phyloP scores from a whole-genome alignment of 2,797 vertebrate species.

The Phataginus tricuspis region DNA sequence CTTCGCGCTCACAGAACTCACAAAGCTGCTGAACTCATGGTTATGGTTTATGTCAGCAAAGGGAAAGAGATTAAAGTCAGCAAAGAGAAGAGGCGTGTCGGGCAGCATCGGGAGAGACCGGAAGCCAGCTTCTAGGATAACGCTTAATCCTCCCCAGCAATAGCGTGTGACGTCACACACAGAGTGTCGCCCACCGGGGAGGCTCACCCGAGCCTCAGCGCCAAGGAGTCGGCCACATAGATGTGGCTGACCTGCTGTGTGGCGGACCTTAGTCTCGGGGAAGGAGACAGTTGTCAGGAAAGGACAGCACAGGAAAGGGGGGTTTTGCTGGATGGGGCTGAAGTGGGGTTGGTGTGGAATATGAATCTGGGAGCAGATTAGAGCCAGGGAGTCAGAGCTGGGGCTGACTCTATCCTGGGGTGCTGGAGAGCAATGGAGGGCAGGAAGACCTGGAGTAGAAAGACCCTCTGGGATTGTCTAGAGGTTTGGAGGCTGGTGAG shows the following conservation, averaged over 20 bases:
- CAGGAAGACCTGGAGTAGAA: neutral
- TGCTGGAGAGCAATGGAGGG: neutral
- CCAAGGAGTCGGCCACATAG: neutral
- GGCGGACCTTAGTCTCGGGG: neutral
- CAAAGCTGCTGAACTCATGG: neutral
- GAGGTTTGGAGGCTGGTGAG: neutral
- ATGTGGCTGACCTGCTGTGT: neutral
- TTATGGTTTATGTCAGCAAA: fast-evolving
- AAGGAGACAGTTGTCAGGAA: neutral
- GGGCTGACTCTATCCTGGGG: too few relatives aligned
- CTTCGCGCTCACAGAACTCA: neutral
- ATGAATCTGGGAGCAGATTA: neutral
- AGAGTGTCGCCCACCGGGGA: neutral
- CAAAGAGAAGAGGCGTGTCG: neutral
- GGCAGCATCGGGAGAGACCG: neutral
- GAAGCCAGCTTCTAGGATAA: neutral
- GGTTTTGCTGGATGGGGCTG: neutral
- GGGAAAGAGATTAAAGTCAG: neutral
- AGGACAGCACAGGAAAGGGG: neutral
- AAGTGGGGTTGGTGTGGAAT: neutral
- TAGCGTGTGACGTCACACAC: fast-evolving
- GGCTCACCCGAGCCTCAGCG: neutral
- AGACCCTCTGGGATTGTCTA: neutral
- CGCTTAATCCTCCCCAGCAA: neutral
- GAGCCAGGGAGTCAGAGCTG: neutral